Percentiles rank a stretch among this genome's conserved stretches.
phyloP scores from a whole-genome alignment of 1,140 invertebrate genomes.

The Psix sp. region DNA sequence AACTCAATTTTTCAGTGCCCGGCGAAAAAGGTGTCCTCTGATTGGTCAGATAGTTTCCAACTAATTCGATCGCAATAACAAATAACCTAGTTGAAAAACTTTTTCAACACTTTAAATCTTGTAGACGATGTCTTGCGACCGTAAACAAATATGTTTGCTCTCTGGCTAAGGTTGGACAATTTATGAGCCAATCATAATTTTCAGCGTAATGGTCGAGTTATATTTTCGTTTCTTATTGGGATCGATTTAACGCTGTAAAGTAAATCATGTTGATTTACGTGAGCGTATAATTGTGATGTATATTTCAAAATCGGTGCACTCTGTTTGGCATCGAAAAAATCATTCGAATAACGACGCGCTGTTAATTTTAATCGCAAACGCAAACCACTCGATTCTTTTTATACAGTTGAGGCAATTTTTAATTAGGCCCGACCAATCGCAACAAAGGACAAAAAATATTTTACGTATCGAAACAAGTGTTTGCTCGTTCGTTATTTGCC shows the following conservation, averaged over 20 bases:
- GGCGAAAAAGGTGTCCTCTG: no score
- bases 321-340: background rate
- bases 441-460: no score
- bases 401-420: no score
- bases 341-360: constrained; percentile 11
- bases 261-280: constrained; percentile 41
- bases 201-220: constrained; percentile 32
- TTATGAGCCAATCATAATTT: constrained; percentile 36
- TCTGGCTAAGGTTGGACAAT: constrained; percentile 18
- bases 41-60: no score
- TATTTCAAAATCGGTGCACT: constrained; percentile 18
- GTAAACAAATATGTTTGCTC: constrained; percentile 25
- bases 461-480: constrained; percentile 4
- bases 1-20: no score
- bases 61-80: background rate
- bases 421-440: background rate
- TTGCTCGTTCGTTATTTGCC: constrained; percentile 15
- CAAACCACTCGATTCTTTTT: background rate
- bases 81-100: background rate
- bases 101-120: constrained; percentile 13
- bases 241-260: constrained; percentile 37
- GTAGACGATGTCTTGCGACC: constrained; percentile 6
- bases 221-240: constrained; percentile 44
- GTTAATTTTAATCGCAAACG: background rate
- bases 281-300: constrained; percentile 38